Base-by-base conservation (phyloP, 2,888 invertebrate species). In the Sympetrum striolatum region DNA sequence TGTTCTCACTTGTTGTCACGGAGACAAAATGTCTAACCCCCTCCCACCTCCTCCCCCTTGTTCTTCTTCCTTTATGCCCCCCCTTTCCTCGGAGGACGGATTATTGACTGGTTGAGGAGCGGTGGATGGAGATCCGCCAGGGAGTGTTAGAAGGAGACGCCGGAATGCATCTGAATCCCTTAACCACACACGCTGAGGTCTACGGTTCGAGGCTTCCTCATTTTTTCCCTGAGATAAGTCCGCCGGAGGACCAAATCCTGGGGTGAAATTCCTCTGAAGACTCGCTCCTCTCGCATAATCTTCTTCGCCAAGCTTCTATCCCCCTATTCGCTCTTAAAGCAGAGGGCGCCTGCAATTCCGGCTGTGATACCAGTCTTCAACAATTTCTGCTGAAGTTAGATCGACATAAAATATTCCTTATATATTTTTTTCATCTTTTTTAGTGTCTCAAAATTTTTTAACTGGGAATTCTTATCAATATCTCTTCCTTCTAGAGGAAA, bases 11-110 rank as follows among this genome's bases (percentile, higher is more conserved):
- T 90, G 91, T 90, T 90, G 44, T 90, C 91, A 90, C 90, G 91
- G 80, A 91, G 86, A 86, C 80, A 90, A 90, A 91, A 73, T 73
- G 73, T 73, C 73, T 73, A 73, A 73, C 44, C 14, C 82, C 90
- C 80, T 90, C 81, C 37, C 58, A 92, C 92, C 93, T 92, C 92
- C 92, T 92, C 92, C n/a, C 91, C 92, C 92, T 92, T 90, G 90
- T 90, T 80, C 91, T 90, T 90, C 90, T 91, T 92, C 92, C 91
- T 80, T 90, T 91, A 90, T 91, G 81, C 92, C 92, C 92, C 92
- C 92, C 92, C 80, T 91, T 91, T 90, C n/a, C 35, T 37, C 60
- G 35, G 15, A 82, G 58, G 86, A 64, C 60, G 60, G 86, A 86
- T 86, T 86, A 86, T 86, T 86, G 86, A 86, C 86, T 86, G 86